Evolutionary conservation across 2,797 vertebrate species (phyloP).

Genomic region (Cryptoblepharus egeriae): DNA sequence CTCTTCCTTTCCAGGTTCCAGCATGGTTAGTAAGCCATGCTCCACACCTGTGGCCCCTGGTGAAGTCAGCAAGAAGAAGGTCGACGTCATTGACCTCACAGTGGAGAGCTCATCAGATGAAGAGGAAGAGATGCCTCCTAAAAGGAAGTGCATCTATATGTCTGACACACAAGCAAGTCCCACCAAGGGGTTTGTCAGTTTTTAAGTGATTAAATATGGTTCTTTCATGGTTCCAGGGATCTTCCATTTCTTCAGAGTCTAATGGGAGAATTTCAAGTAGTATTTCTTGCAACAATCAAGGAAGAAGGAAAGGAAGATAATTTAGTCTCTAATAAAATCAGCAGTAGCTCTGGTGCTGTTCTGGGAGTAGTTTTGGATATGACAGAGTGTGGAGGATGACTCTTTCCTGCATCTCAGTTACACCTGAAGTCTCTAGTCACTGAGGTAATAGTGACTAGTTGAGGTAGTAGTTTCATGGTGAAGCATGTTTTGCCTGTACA

Average conservation of each 20-base stretch:
- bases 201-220: slow-evolving; percentile 62
- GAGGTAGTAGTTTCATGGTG: neutral
- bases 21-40: slow-evolving; percentile 81
- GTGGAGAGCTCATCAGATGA: slow-evolving; percentile 92
- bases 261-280: slow-evolving; percentile 42
- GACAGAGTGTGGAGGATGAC: no score
- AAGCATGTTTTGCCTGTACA: neutral
- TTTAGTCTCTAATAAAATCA: neutral
- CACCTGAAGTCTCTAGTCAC: no score
- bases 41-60: slow-evolving; percentile 73
- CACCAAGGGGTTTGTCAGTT: slow-evolving; percentile 87
- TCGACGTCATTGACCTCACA: slow-evolving; percentile 93
- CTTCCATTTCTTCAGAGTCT: neutral
- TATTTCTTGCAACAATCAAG: neutral
- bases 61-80: slow-evolving; percentile 87
- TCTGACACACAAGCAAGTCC: slow-evolving; percentile 87
- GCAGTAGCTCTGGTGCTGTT: neutral
- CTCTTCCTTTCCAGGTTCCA: slow-evolving; percentile 72
- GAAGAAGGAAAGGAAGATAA: neutral
- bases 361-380: neutral
- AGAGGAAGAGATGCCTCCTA: slow-evolving; percentile 84
- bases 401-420: neutral
- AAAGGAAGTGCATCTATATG: slow-evolving; percentile 92
- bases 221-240: slow-evolving; percentile 40
- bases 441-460: no score